Evolutionary conservation across 2,797 vertebrate genomes (phyloP).

Genomic region (Psittacula derbiana): DNA sequence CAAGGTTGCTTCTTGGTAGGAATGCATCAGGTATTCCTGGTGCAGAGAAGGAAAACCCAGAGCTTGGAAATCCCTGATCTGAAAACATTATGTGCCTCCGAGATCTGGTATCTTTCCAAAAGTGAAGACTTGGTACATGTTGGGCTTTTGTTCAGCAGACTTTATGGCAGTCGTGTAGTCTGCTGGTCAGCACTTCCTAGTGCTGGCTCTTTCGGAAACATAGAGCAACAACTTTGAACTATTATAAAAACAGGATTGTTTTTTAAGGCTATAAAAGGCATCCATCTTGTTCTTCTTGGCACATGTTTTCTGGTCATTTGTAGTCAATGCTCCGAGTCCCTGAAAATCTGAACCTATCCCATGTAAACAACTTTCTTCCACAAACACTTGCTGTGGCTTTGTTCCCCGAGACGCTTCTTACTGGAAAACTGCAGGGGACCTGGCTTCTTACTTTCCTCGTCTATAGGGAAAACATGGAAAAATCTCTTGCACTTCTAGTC

Average conservation of each 20-base stretch:
- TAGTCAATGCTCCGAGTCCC: background rate
- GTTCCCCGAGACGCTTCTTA: background rate
- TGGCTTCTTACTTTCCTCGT: background rate
- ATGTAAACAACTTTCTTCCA: background rate
- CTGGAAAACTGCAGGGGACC: background rate
- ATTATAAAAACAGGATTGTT: constrained; percentile 39
- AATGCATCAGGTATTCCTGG: background rate
- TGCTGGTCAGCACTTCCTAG: constrained; percentile 44
- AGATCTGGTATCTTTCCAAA: background rate
- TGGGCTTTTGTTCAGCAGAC: background rate
- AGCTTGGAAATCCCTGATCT: background rate
- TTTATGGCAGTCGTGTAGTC: background rate
- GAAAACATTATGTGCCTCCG: background rate
- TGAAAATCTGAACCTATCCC: background rate
- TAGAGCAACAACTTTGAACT: constrained; percentile 29
- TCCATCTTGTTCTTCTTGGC: background rate
- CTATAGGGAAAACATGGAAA: background rate
- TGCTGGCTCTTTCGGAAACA: background rate
- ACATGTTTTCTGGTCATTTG: background rate
- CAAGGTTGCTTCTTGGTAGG: background rate
- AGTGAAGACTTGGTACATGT: background rate
- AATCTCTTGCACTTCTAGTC: background rate
- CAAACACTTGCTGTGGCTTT: background rate
- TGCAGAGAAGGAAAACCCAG: background rate
- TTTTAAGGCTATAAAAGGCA: constrained; percentile 30